Evolutionary conservation across 2,113 vertebrate genomes (phyloP).

Genomic region (Zootoca vivipara): DNA sequence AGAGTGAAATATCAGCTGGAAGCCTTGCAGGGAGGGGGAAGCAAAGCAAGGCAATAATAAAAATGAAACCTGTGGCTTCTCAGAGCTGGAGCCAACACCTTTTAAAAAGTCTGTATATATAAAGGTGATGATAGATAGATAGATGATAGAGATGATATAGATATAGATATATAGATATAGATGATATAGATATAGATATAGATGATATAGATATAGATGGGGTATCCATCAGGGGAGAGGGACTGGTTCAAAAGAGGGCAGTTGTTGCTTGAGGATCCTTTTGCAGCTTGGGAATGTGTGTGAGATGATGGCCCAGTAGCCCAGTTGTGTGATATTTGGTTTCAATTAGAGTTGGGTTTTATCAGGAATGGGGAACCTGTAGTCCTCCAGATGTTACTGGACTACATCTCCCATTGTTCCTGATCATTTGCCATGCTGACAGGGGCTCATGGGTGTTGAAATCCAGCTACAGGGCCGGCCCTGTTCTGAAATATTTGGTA

Average conservation of each 20-base stretch:
- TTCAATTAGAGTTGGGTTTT: no score
- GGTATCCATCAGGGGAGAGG: background rate
- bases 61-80: slow-evolving; percentile 36
- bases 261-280: background rate
- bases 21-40: slow-evolving; percentile 53
- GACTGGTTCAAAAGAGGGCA: background rate
- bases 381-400: no score
- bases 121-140: no score
- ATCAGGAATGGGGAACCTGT: no score
- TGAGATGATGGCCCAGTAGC: slow-evolving; percentile 35
- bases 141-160: no score
- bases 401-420: no score
- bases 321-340: background rate
- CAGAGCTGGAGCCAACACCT: slow-evolving; percentile 51
- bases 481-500: background rate
- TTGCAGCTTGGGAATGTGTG: slow-evolving; percentile 21
- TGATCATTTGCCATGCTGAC: no score
- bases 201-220: slow-evolving; percentile 22
- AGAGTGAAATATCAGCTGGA: slow-evolving; percentile 55
- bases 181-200: no score
- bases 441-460: no score
- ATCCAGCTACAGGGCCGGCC: no score
- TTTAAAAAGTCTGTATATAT: slow-evolving; percentile 1
- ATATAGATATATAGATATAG: no score
- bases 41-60: background rate